Evolutionary conservation across 2,113 vertebrate genomes (phyloP).

Genomic region (Peromyscus californicus): DNA sequence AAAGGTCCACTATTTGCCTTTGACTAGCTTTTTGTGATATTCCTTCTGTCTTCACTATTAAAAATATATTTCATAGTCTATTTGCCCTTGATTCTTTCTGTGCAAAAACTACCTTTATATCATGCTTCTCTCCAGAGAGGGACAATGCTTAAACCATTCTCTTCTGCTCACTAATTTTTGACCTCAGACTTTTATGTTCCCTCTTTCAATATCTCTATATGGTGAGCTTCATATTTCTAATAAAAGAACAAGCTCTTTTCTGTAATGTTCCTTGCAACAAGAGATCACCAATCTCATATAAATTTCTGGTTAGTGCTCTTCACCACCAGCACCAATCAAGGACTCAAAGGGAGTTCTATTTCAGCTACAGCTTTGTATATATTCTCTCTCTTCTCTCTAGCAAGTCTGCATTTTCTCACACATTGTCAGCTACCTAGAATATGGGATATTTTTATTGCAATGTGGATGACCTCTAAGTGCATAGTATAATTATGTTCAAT

Average conservation of each 20-base stretch:
- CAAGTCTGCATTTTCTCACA: not conserved
- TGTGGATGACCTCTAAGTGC: not conserved
- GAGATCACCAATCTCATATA: not conserved
- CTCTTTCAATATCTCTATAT: not conserved
- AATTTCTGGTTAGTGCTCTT: not conserved
- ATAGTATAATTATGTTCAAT: not conserved
- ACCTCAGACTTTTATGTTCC: not conserved
- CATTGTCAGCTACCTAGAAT: not conserved
- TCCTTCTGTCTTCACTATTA: not conserved
- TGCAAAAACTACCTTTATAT: not conserved
- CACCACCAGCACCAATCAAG: not conserved
- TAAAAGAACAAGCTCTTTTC: rapidly evolving
- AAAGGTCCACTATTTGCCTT: constrained; percentile 41
- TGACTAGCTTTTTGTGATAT: constrained; percentile 17
- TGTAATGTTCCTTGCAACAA: not conserved
- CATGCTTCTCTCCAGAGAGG: not conserved
- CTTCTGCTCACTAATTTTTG: not conserved
- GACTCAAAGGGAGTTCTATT: not conserved
- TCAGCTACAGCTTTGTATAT: not conserved
- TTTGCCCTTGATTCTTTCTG: not conserved
- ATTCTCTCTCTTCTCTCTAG: not conserved
- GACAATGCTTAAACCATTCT: not conserved
- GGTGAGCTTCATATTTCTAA: not conserved
- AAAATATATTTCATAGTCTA: not conserved
- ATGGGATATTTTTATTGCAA: not conserved